Base-by-base conservation (phyloP, 64 coral and sea anemone genomes). In the Pocillopora verrucosa region DNA sequence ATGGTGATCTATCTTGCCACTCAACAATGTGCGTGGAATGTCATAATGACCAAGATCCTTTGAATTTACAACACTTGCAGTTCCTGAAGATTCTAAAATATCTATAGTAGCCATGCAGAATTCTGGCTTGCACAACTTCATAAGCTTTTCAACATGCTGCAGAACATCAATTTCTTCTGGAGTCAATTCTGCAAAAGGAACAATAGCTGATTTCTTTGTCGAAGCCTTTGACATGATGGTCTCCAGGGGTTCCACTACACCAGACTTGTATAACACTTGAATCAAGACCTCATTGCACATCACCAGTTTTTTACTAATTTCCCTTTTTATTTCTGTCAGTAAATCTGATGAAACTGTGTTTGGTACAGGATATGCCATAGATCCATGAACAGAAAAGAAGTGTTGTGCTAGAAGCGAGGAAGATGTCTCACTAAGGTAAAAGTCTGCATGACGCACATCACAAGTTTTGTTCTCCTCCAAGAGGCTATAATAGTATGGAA, bases 301-400 rank as follows among this genome's bases (percentile, higher is more conserved):
- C 22, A 87, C 87, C 65, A 92, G 81, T 72, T 92, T 88, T 65
- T 88, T 11, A 36, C 75, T 76, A 35, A 92, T 78, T 88, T 92
- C 68, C 17, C 74, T 74, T 73, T 83, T 92, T 62, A 92, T 88
- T 38, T 80, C 41, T 70, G 74, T 79, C 12, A 88, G 80, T 10
- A 81, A 75, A 10, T 92, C 86, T 65, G 87, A 41, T 14, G 91
- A 88, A 72, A 85, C 61, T 65, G 77, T 72, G 80, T 88, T 92
- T 13, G 84, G 70, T 19, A 92, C 58, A 63, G 91, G 86, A 70
- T 92, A 92, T n/a, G 91, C 73, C 78, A 75, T 81, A 30, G 15
- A 41, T 45, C 91, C 91, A 82, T 92, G 91, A 57, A 92, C 60
- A 16, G 79, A 58, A 75, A 92, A 92, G 65, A 92, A 92, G 15